Conservation (phyloP, 2,113 vertebrate species). For the Macquaria ambigua region DNA sequence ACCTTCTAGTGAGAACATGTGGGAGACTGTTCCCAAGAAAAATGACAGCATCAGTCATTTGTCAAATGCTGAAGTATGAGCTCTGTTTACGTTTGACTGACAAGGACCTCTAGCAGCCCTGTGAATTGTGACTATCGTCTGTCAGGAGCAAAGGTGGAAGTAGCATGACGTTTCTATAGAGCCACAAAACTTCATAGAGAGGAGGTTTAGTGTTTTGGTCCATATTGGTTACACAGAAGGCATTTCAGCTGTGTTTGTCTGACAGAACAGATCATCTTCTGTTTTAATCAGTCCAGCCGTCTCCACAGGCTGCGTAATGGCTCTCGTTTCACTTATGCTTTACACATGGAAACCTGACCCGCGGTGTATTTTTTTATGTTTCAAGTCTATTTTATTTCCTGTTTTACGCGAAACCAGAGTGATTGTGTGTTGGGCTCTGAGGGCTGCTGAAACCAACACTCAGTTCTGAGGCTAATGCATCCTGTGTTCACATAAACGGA, state of each 20-base stretch:
- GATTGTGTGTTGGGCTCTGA: neutral
- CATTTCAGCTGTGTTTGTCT: too few relatives aligned
- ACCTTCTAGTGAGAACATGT: neutral
- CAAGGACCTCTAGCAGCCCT: neutral
- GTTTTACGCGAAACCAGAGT: neutral
- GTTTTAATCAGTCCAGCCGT: neutral
- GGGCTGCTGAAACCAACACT: too few relatives aligned
- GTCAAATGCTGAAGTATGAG: neutral
- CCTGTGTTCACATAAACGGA: too few relatives aligned
- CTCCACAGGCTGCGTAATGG: neutral
- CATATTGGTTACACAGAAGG: neutral
- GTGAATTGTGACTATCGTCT: neutral
- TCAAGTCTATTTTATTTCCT: neutral
- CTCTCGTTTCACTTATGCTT: neutral
- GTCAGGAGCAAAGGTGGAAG: slow-evolving; percentile 5
- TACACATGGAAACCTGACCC: neutral
- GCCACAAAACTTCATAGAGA: neutral
- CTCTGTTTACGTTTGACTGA: neutral
- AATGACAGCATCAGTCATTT: neutral
- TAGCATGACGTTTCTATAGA: neutral
- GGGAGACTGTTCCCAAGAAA: neutral
- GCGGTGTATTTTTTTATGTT: neutral
- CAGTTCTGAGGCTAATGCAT: too few relatives aligned
- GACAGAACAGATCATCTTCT: neutral
- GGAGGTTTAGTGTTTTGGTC: neutral